phyloP scores from a whole-genome alignment of 2,113 vertebrate genomes.

The Capricornis sumatraensis region DNA sequence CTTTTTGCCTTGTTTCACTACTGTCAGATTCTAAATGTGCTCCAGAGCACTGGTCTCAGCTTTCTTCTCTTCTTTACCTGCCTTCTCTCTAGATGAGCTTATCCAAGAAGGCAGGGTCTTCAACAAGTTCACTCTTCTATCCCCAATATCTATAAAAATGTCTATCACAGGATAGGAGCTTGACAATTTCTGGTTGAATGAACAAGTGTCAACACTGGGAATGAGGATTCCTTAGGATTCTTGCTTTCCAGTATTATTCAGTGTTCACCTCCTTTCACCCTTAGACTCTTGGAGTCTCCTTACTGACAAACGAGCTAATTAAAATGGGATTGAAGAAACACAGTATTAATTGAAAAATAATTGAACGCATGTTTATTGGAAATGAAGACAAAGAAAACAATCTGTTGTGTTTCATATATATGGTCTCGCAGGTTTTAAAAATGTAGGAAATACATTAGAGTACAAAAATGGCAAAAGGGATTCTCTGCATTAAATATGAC shows the following conservation, averaged over 20 bases:
- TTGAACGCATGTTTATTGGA: background rate
- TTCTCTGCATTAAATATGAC: background rate
- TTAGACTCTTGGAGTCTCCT: background rate
- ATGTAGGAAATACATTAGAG: background rate
- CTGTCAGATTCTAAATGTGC: background rate
- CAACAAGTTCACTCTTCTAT: background rate
- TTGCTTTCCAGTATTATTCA: background rate
- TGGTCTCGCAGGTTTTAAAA: background rate
- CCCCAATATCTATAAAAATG: background rate
- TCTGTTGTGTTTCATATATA: background rate
- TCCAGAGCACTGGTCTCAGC: background rate
- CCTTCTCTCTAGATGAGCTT: background rate
- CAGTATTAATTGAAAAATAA: background rate
- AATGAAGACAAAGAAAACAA: background rate
- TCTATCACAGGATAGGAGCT: background rate
- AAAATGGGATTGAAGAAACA: background rate
- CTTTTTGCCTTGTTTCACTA: background rate
- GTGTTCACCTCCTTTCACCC: background rate
- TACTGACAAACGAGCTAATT: background rate
- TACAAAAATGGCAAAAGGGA: background rate
- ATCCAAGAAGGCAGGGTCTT: background rate
- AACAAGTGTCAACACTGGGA: background rate
- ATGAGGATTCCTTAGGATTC: background rate
- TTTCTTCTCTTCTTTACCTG: background rate
- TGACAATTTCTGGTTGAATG: background rate